These are phyloP conservation scores for Hylyphantes graminicola DNA, from an alignment of 1,140 invertebrate genomes.

Conservation along the genomic window DNA sequence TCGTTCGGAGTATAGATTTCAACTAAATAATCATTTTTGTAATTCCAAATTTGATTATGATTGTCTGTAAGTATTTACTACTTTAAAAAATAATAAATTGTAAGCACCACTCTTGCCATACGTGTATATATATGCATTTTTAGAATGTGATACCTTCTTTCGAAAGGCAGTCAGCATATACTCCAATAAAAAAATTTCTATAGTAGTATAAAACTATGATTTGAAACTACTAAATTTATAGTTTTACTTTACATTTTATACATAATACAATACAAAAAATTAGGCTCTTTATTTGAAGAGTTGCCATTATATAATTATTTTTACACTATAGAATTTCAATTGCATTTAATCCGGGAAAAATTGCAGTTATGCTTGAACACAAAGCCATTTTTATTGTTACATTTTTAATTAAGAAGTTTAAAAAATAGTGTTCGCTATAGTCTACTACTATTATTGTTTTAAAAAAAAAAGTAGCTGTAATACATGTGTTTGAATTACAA, in stretches of 20 bases:
- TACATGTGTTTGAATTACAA: too few relatives aligned
- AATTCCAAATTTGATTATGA: conserved; percentile 32
- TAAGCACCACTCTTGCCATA: conserved; percentile 23
- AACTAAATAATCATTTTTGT: conserved; percentile 29
- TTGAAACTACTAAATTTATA: conserved; percentile 23
- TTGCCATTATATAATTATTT: too few relatives aligned
- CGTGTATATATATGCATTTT: conserved; percentile 12
- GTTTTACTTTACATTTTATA: not conserved
- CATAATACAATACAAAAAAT: too few relatives aligned
- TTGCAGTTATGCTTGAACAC: too few relatives aligned
- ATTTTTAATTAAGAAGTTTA: too few relatives aligned
- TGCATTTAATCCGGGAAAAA: too few relatives aligned
- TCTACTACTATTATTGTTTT: too few relatives aligned
- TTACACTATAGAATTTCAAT: too few relatives aligned
- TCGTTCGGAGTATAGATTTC: conserved; percentile 10
- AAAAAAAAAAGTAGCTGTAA: too few relatives aligned
- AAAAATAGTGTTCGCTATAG: too few relatives aligned
- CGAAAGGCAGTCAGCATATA: not conserved
- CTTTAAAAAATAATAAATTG: conserved; percentile 39
- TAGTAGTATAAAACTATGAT: conserved; percentile 29
- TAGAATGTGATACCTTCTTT: not conserved
- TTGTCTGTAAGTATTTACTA: conserved; percentile 45
- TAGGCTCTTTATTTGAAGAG: too few relatives aligned
- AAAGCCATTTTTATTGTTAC: too few relatives aligned
- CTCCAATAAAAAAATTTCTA: conserved; percentile 30